Evolutionary conservation across 2,113 vertebrate genomes (phyloP).

Genomic region (Vanacampus margaritifer): DNA sequence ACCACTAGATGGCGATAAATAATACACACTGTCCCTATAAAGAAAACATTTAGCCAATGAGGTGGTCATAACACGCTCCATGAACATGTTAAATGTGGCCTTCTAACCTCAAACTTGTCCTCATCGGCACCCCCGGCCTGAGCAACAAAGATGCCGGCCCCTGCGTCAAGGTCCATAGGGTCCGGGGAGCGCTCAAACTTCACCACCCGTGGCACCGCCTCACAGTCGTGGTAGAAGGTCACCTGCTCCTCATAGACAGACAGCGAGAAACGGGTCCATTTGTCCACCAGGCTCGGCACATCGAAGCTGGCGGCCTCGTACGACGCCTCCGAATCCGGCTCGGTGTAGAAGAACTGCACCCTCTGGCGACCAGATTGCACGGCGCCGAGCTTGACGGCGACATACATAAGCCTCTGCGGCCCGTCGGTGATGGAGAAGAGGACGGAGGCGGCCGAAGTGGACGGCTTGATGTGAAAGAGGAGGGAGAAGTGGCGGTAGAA

Average conservation of each 20-base stretch:
- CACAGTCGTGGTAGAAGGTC: slow-evolving; percentile 80
- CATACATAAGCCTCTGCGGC: slow-evolving; percentile 74
- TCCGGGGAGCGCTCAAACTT: slow-evolving; percentile 76
- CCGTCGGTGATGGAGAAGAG: slow-evolving; percentile 85
- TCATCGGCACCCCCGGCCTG: slow-evolving; percentile 83
- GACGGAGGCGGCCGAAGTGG: slow-evolving; percentile 65
- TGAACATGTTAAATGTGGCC: background rate
- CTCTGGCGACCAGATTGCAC: slow-evolving; percentile 64
- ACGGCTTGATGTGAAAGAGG: slow-evolving; percentile 80
- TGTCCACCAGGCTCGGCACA: slow-evolving; percentile 71
- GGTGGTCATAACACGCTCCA: background rate
- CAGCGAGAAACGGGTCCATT: slow-evolving; percentile 82
- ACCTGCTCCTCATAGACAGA: slow-evolving; percentile 75
- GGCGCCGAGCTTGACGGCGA: slow-evolving; percentile 83
- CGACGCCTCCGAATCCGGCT: slow-evolving; percentile 72
- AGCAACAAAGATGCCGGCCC: slow-evolving; percentile 83
- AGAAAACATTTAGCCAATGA: too few species aligned
- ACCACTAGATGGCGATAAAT: too few species aligned
- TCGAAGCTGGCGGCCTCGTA: slow-evolving; percentile 78
- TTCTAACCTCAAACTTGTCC: slow-evolving; percentile 82
- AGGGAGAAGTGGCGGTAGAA: slow-evolving; percentile 89
- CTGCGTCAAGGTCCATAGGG: slow-evolving; percentile 79
- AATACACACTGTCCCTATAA: too few species aligned
- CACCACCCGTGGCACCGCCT: slow-evolving; percentile 64
- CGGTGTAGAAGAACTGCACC: slow-evolving; percentile 85